These are phyloP conservation scores for Chironex yamaguchii DNA, from an alignment of 30 jellyfish, hydroid and myxozoan genomes.

Conservation along the genomic window DNA sequence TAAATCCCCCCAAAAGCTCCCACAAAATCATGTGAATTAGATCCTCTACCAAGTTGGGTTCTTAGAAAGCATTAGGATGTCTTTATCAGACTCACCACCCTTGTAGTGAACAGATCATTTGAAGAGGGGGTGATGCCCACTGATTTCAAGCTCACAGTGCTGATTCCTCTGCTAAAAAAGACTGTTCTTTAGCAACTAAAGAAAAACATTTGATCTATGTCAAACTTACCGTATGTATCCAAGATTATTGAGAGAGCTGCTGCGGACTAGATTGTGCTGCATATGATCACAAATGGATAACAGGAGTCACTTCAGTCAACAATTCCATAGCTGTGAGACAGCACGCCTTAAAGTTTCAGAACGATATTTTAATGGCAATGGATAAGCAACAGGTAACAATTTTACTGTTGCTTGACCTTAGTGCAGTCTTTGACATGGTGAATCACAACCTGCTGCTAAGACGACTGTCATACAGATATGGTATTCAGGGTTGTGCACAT, in stretches of 20 bases:
- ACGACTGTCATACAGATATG: slow-evolving; percentile 35
- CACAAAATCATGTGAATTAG: slow-evolving; percentile 36
- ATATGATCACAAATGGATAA: slow-evolving; percentile 17
- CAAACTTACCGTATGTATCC: not conserved
- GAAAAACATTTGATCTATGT: slow-evolving; percentile 5
- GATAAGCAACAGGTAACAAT: slow-evolving; percentile 26
- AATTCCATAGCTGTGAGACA: slow-evolving; percentile 13
- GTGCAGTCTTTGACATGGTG: slow-evolving; percentile 19
- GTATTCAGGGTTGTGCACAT: slow-evolving; percentile 30
- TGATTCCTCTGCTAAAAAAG: slow-evolving; percentile 46
- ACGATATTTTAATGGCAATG: slow-evolving; percentile 46
- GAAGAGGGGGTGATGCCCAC: slow-evolving; percentile 25
- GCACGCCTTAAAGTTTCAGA: slow-evolving; percentile 22
- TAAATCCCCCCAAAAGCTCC: slow-evolving; percentile 6
- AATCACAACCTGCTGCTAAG: slow-evolving; percentile 19
- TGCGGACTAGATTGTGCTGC: not conserved
- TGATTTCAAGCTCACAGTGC: slow-evolving; percentile 28
- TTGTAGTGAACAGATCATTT: slow-evolving; percentile 13
- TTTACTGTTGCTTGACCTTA: slow-evolving; percentile 18
- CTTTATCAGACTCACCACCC: slow-evolving; percentile 6
- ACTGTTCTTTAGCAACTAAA: slow-evolving; percentile 21
- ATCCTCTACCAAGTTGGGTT: slow-evolving; percentile 54
- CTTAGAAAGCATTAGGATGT: not conserved
- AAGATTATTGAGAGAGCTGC: slow-evolving; percentile 3
- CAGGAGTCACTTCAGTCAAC: slow-evolving; percentile 30